These are phyloP conservation scores for Drosophila kambysellisi DNA, from an alignment of 2,888 invertebrate genomes.

Conservation along the genomic window DNA sequence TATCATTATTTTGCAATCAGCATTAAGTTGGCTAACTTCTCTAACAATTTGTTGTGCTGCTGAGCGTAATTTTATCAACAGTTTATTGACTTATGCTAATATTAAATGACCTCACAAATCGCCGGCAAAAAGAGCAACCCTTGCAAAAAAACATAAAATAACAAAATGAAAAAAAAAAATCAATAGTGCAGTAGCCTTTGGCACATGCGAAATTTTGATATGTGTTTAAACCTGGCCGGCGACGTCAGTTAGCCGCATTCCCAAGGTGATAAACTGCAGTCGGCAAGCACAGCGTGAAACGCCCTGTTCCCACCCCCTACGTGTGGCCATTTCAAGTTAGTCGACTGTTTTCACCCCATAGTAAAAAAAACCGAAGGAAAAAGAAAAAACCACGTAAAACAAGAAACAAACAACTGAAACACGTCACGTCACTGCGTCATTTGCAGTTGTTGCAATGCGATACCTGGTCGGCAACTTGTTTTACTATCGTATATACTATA, in stretches of 20 bases:
- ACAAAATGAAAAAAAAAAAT: constrained; percentile 43
- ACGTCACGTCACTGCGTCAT: constrained; percentile 67
- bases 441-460: constrained; percentile 62
- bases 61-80: constrained; percentile 11
- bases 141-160: constrained; percentile 14
- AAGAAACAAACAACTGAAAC: constrained; percentile 29
- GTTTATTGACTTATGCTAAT: constrained; percentile 63
- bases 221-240: constrained; percentile 17
- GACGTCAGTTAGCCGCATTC: constrained; percentile 61
- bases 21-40: constrained; percentile 20
- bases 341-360: constrained; percentile 44
- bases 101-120: constrained; percentile 17
- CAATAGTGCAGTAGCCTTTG: constrained; percentile 74
- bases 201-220: constrained; percentile 29
- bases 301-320: background rate
- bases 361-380: constrained; percentile 8
- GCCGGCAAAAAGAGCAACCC: constrained; percentile 11
- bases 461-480: constrained; percentile 40
- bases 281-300: constrained; percentile 22
- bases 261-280: constrained; percentile 70
- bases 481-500: constrained; percentile 22
- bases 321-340: constrained; percentile 45
- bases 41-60: background rate
- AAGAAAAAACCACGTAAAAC: background rate
- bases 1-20: constrained; percentile 30